Percentiles rank a stretch among this genome's conserved stretches.
phyloP scores from a whole-genome alignment of 2,888 invertebrate genomes.

The Malthinus seriepunctatus region DNA sequence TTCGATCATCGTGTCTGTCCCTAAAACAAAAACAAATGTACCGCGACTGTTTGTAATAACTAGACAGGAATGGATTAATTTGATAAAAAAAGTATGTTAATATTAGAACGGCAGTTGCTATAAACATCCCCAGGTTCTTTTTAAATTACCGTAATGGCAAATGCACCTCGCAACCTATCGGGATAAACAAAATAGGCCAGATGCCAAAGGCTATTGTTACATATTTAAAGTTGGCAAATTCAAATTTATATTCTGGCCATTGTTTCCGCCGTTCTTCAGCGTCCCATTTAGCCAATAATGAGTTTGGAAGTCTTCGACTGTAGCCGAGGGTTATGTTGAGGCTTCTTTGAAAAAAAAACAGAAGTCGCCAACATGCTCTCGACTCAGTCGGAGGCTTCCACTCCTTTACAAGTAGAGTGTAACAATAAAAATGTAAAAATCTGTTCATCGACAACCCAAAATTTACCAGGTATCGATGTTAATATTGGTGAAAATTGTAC shows the following conservation, averaged over 20 bases:
- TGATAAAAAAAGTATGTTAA: constrained; percentile 17
- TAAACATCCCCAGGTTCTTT: constrained; percentile 19
- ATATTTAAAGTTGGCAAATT: constrained; percentile 22
- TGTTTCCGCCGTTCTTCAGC: constrained; percentile 11
- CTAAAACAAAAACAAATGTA: neutral
- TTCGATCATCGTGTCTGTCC: neutral
- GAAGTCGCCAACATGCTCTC: too few relatives aligned
- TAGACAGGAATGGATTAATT: constrained; percentile 19
- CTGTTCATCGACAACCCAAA: too few relatives aligned
- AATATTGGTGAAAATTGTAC: too few relatives aligned
- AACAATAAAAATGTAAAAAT: too few relatives aligned
- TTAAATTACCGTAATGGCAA: constrained; percentile 21
- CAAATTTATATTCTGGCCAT: constrained; percentile 22
- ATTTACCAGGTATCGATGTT: too few relatives aligned
- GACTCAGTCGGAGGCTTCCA: too few relatives aligned
- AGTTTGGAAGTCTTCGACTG: too few relatives aligned
- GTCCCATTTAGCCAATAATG: too few relatives aligned
- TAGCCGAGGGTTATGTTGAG: too few relatives aligned
- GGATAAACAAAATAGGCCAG: constrained; percentile 22
- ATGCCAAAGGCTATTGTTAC: constrained; percentile 22
- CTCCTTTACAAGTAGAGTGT: too few relatives aligned
- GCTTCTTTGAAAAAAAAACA: too few relatives aligned
- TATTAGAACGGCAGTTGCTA: neutral
- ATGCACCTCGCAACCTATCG: constrained; percentile 21
- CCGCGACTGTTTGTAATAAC: constrained; percentile 8